Percentiles rank a stretch among this genome's conserved stretches.
Evolutionary conservation across 1,140 invertebrate species (phyloP).

Genomic region (Drosophila biarmipes): DNA sequence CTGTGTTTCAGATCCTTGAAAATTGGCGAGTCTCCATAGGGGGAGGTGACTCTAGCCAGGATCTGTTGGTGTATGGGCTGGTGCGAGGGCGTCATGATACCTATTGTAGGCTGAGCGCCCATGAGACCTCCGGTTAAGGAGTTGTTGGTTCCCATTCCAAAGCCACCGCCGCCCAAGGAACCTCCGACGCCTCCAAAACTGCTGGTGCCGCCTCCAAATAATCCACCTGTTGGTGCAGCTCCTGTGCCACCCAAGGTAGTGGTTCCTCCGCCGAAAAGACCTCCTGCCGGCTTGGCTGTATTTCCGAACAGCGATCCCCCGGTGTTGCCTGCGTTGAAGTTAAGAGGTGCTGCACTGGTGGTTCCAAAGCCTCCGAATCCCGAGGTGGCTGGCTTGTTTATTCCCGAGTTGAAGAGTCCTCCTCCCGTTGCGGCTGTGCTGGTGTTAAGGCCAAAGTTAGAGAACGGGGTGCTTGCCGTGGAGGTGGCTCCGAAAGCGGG

Average conservation of each 20-base stretch:
- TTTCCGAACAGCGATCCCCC: slow-evolving; percentile 82
- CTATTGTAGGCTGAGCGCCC: slow-evolving; percentile 38
- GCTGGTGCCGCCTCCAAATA: slow-evolving; percentile 84
- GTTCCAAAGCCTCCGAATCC: slow-evolving; percentile 83
- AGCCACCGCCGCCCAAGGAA: slow-evolving; percentile 49
- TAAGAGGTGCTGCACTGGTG: slow-evolving; percentile 77
- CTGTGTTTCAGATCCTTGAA: slow-evolving; percentile 88
- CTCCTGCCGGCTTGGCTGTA: slow-evolving; percentile 63
- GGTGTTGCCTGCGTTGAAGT: slow-evolving; percentile 84
- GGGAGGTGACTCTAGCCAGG: slow-evolving; percentile 88
- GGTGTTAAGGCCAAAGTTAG: slow-evolving; percentile 68
- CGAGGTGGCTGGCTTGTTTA: slow-evolving; percentile 85
- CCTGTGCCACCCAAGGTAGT: slow-evolving; percentile 46
- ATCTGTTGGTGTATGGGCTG: slow-evolving; percentile 88
- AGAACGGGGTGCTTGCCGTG: slow-evolving; percentile 70
- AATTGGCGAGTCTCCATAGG: slow-evolving; percentile 92
- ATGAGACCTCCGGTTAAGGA: slow-evolving; percentile 50
- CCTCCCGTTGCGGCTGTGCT: slow-evolving; percentile 83
- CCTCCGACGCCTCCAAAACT: slow-evolving; percentile 48
- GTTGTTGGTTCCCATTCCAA: slow-evolving; percentile 48
- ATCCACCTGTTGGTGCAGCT: slow-evolving; percentile 56
- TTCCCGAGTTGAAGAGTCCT: slow-evolving; percentile 85
- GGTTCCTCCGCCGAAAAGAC: slow-evolving; percentile 84
- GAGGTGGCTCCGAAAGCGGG: slow-evolving; percentile 75
- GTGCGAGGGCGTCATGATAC: slow-evolving; percentile 54